Percentiles rank a stretch among this genome's conserved stretches.
These are phyloP conservation scores for Zenarchopterus dispar DNA, from an alignment of 2,797 vertebrate genomes.

Conservation along the genomic window DNA sequence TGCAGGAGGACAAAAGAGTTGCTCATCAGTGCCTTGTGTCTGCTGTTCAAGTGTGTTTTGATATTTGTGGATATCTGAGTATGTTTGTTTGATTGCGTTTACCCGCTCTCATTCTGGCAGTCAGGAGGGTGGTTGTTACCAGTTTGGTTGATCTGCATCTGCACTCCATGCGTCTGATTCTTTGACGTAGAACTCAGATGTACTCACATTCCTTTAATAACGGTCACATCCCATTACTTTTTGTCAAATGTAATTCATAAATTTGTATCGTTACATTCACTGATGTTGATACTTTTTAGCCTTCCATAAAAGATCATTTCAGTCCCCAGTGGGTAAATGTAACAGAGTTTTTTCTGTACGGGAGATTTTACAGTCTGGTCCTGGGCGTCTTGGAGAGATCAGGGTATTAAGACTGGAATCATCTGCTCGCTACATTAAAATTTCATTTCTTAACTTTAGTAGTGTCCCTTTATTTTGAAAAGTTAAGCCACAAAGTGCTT, in stretches of 20 bases:
- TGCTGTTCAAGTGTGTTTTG: slow-evolving; percentile 15
- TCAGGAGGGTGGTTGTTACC: not conserved
- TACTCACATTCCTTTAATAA: slow-evolving; percentile 31
- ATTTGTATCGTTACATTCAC: not conserved
- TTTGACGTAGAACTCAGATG: not conserved
- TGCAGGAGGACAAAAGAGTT: slow-evolving; percentile 43
- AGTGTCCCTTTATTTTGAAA: slow-evolving; percentile 3
- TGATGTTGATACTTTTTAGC: too few relatives aligned
- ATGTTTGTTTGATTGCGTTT: not conserved
- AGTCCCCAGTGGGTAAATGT: too few relatives aligned
- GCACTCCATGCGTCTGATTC: not conserved
- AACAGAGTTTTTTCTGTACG: slow-evolving; percentile 55
- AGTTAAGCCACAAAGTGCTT: not conserved
- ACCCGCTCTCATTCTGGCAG: not conserved
- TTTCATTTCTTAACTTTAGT: slow-evolving; percentile 7
- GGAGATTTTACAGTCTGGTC: not conserved
- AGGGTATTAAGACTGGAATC: too few relatives aligned
- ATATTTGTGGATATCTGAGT: not conserved
- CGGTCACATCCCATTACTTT: not conserved
- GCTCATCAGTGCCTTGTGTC: slow-evolving; percentile 47
- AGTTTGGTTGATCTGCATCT: not conserved
- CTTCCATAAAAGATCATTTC: too few relatives aligned
- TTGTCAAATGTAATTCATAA: slow-evolving; percentile 10
- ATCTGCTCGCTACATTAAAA: slow-evolving; percentile 49
- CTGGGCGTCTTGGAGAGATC: too few relatives aligned